Evolutionary conservation across 2,888 invertebrate genomes (phyloP).

Genomic region (Agapetus fuscipes): DNA sequence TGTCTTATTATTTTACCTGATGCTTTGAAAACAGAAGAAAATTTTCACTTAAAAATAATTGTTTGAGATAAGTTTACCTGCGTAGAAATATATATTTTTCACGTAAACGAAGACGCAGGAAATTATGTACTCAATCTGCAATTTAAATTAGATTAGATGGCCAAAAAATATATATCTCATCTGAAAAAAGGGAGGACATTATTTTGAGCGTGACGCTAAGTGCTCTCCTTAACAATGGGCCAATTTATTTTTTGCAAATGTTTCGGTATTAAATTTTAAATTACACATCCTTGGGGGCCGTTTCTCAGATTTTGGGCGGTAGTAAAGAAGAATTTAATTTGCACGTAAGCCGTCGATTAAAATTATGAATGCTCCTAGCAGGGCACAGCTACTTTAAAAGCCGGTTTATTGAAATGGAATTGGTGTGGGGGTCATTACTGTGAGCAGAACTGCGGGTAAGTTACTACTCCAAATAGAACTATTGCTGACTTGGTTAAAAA

Average conservation of each 20-base stretch:
- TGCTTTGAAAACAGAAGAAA: too few relatives aligned
- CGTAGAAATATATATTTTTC: too few relatives aligned
- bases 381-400: slow-evolving; percentile 19
- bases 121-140: too few relatives aligned
- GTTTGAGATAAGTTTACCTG: too few relatives aligned
- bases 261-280: slow-evolving; percentile 11
- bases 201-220: slow-evolving; percentile 5
- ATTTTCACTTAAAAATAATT: too few relatives aligned
- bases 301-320: slow-evolving; percentile 15
- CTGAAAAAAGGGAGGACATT: slow-evolving; percentile 1
- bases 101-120: too few relatives aligned
- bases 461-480: too few relatives aligned
- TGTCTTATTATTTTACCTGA: too few relatives aligned
- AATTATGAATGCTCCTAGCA: slow-evolving; percentile 18
- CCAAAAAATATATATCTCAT: too few relatives aligned
- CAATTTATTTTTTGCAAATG: slow-evolving; percentile 11
- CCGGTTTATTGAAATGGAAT: slow-evolving; percentile 18
- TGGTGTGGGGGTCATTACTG: slow-evolving; percentile 6
- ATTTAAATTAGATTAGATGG: too few relatives aligned
- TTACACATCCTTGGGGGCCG: slow-evolving; percentile 12
- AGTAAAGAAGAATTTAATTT: slow-evolving; percentile 20
- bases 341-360: slow-evolving; percentile 17
- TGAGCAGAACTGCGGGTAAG: too few relatives aligned
- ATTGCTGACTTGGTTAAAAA: too few relatives aligned
- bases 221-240: slow-evolving; percentile 4